Evolutionary conservation across 1,140 invertebrate genomes (phyloP).

Genomic region (Heterodera schachtii): DNA sequence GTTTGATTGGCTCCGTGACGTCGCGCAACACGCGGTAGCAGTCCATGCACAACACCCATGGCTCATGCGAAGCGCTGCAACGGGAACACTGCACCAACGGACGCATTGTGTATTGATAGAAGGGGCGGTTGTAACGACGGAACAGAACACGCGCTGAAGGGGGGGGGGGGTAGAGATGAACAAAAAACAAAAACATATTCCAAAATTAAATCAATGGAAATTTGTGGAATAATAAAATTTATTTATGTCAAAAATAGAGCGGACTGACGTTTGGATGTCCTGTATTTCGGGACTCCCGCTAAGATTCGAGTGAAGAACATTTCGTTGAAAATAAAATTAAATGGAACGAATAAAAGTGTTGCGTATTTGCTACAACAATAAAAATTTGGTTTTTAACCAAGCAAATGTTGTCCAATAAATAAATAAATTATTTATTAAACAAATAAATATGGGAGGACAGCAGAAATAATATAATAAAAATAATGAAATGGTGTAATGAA

Average conservation of each 20-base stretch:
- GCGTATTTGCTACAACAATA: too few relatives aligned
- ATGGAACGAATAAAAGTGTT: too few relatives aligned
- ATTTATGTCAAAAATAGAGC: not conserved
- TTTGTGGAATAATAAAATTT: too few relatives aligned
- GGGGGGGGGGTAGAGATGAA: too few relatives aligned
- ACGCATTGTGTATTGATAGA: not conserved
- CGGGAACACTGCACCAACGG: not conserved
- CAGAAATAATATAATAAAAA: too few relatives aligned
- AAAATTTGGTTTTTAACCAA: too few relatives aligned
- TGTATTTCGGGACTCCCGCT: constrained; percentile 1
- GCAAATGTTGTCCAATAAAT: too few relatives aligned
- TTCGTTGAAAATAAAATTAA: not conserved
- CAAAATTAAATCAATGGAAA: too few relatives aligned
- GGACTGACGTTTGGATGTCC: constrained; percentile 1
- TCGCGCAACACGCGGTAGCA: constrained; percentile 4
- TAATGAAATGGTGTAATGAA: too few relatives aligned
- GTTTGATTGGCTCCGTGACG: not conserved
- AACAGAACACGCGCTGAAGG: not conserved
- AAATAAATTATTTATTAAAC: too few relatives aligned
- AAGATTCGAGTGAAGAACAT: constrained; percentile 4
- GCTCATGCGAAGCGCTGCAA: not conserved
- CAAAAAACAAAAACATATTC: too few relatives aligned
- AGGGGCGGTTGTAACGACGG: not conserved
- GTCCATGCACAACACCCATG: constrained; percentile 10
- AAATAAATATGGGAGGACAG: too few relatives aligned